Percentiles rank a stretch among this genome's conserved stretches.
Evolutionary conservation across 2,113 vertebrate species (phyloP).

Genomic region (Hippocampus comes): DNA sequence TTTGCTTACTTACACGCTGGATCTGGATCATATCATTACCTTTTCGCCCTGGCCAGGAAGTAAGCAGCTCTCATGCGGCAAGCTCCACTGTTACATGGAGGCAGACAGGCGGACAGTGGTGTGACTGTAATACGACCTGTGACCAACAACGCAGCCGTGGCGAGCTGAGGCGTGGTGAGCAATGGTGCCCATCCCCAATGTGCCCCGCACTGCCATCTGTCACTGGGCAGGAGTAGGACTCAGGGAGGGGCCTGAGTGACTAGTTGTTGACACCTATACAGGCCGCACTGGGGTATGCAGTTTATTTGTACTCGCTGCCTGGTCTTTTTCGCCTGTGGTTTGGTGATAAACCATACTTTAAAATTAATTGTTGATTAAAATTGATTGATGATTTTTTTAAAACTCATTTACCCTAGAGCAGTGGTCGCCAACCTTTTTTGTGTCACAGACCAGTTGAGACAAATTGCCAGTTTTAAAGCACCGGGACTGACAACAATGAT

Average conservation of each 20-base stretch:
- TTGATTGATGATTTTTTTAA: neutral
- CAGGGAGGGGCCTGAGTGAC: constrained; percentile 59
- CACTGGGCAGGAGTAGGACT: constrained; percentile 57
- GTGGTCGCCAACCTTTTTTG: too few relatives aligned
- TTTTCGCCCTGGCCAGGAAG: constrained; percentile 53
- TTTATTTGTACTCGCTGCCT: constrained; percentile 50
- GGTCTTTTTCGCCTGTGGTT: constrained; percentile 16
- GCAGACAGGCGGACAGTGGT: constrained; percentile 51
- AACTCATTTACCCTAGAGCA: too few relatives aligned
- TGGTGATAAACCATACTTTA: neutral
- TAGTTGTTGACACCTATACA: constrained; percentile 55
- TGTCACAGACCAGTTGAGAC: too few relatives aligned
- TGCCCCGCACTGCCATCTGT: constrained; percentile 71
- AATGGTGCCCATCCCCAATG: constrained; percentile 64
- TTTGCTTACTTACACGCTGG: constrained; percentile 32
- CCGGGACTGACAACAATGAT: too few relatives aligned
- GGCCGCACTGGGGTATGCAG: constrained; percentile 49
- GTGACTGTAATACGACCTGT: constrained; percentile 69
- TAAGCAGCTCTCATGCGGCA: constrained; percentile 50
- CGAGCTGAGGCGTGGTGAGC: constrained; percentile 55
- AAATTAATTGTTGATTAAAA: neutral
- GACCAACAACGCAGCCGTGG: constrained; percentile 58
- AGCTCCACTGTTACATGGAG: constrained; percentile 59
- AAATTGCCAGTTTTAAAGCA: too few relatives aligned
- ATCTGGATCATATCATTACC: constrained; percentile 58